These are phyloP conservation scores for Patella depressa DNA, from an alignment of 2,888 invertebrate genomes.

Conservation along the genomic window DNA sequence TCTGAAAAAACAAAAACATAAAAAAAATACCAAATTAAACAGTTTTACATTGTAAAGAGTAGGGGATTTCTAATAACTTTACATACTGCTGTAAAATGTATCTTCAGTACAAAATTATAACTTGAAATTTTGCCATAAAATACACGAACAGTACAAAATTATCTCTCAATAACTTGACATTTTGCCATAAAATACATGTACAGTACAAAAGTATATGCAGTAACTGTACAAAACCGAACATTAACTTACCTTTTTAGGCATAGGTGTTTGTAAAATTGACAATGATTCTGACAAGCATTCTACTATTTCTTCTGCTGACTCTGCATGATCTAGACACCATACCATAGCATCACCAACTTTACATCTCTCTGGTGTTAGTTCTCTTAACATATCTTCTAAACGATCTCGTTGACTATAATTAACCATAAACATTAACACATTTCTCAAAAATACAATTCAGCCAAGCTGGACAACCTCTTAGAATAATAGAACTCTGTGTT, in stretches of 20 bases:
- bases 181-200: too few relatives aligned
- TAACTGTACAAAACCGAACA: too few relatives aligned
- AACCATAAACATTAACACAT: not conserved
- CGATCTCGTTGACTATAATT: slow-evolving; percentile 87
- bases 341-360: slow-evolving; percentile 97
- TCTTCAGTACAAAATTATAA: too few relatives aligned
- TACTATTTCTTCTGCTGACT: slow-evolving; percentile 95
- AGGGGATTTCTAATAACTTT: too few relatives aligned
- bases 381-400: slow-evolving; percentile 90
- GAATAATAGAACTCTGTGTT: too few relatives aligned
- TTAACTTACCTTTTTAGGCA: slow-evolving; percentile 80
- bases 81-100: too few relatives aligned
- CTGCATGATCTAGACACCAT: slow-evolving; percentile 98
- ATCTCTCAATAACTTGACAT: too few relatives aligned
- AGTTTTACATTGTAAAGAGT: not conserved
- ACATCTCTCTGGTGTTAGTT: slow-evolving; percentile 77
- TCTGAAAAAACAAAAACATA: slow-evolving; percentile 70
- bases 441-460: not conserved
- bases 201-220: too few relatives aligned
- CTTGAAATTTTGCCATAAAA: too few relatives aligned
- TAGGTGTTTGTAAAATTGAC: slow-evolving; percentile 81
- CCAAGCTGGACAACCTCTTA: too few relatives aligned
- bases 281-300: slow-evolving; percentile 92
- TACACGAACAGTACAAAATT: too few relatives aligned
- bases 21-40: not conserved